Evolutionary conservation across 1,140 invertebrate genomes (phyloP).

Genomic region (Rhyzopertha dominica): DNA sequence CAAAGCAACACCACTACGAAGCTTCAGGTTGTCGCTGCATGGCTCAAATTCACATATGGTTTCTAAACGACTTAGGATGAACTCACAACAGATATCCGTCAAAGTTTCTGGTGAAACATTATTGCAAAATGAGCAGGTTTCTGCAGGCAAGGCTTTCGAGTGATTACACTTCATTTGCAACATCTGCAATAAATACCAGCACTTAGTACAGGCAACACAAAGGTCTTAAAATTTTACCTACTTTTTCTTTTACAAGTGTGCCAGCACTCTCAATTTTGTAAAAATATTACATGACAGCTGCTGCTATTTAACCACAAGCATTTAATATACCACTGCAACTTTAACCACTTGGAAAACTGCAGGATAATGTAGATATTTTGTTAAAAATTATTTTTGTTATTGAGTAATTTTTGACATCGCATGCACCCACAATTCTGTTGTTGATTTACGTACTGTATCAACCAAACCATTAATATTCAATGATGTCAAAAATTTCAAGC

Average conservation of each 20-base stretch:
- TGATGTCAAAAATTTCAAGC: too few relatives aligned
- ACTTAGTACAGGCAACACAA: constrained; percentile 10
- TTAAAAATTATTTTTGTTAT: constrained; percentile 32
- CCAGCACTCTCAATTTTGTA: constrained; percentile 3
- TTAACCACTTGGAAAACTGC: neutral
- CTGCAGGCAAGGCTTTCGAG: constrained; percentile 34
- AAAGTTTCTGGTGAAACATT: constrained; percentile 45
- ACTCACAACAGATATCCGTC: constrained; percentile 58
- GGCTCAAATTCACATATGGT: constrained; percentile 50
- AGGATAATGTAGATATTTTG: constrained; percentile 31
- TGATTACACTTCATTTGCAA: constrained; percentile 40
- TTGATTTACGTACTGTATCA: too few relatives aligned
- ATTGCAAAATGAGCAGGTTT: constrained; percentile 41
- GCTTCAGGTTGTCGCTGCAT: constrained; percentile 41
- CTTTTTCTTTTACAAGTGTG: neutral
- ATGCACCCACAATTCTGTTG: too few relatives aligned
- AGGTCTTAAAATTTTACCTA: constrained; percentile 5
- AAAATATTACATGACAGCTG: neutral
- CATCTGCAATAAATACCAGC: constrained; percentile 36
- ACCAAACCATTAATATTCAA: too few relatives aligned
- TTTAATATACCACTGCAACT: constrained; percentile 1
- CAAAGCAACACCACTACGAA: constrained; percentile 53
- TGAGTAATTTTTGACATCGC: constrained; percentile 22
- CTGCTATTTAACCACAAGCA: neutral
- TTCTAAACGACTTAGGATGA: constrained; percentile 58